These are phyloP conservation scores for Brachionus rotundiformis DNA, from an alignment of 1,140 invertebrate genomes.

Conservation along the genomic window DNA sequence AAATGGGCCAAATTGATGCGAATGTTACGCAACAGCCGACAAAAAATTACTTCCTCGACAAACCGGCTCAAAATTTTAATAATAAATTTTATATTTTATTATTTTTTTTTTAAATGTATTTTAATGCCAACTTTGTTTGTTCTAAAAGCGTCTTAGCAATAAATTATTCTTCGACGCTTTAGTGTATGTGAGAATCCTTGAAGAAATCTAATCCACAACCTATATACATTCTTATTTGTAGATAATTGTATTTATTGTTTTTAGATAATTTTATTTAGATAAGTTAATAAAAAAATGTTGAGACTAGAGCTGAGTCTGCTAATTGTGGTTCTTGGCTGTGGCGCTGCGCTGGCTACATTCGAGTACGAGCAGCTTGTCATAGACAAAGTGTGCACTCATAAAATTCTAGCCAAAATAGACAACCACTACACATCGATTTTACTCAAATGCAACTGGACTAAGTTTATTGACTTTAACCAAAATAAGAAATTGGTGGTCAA, in stretches of 20 bases:
- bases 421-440: not conserved
- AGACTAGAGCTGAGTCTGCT: not conserved
- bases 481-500: not conserved
- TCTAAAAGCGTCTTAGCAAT: not conserved
- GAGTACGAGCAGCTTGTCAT: not conserved
- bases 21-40: not conserved
- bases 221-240: not conserved
- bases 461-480: not conserved
- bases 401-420: not conserved
- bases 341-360: not conserved
- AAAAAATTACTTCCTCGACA: not conserved
- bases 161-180: not conserved
- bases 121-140: not conserved
- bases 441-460: slow-evolving; percentile 26
- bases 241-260: not conserved
- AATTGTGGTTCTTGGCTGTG: not conserved
- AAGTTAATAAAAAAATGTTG: not conserved
- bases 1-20: not conserved
- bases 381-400: not conserved
- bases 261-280: not conserved
- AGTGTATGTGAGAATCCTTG: not conserved
- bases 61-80: not conserved
- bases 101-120: not conserved
- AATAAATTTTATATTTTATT: not conserved
- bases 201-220: not conserved